Evolutionary conservation across 2,797 vertebrate genomes (phyloP).

Genomic region (Leuciscus waleckii): DNA sequence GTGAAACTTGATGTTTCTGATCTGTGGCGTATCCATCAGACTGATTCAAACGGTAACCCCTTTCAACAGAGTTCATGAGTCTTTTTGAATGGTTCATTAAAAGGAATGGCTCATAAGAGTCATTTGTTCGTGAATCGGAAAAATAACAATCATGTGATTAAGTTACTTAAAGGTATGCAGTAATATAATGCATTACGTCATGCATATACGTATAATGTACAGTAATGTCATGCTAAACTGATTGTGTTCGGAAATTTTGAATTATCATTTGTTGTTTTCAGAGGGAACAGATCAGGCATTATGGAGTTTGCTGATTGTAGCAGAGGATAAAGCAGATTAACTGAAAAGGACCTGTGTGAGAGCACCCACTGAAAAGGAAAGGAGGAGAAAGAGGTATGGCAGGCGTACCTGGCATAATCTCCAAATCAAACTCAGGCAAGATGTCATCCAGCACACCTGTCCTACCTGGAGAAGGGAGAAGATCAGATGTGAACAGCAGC

Average conservation of each 20-base stretch:
- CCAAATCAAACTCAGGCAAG: conserved; percentile 99
- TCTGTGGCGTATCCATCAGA: neutral
- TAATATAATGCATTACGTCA: neutral
- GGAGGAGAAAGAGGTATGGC: conserved; percentile 68
- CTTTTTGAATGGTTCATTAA: neutral
- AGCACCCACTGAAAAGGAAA: conserved; percentile 50
- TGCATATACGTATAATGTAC: neutral
- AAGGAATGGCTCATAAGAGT: neutral
- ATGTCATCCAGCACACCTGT: conserved; percentile 96
- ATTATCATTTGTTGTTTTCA: neutral
- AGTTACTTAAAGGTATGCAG: neutral
- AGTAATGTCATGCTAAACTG: neutral
- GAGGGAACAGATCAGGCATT: neutral
- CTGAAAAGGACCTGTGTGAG: conserved; percentile 51
- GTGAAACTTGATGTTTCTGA: neutral
- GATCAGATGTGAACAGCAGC: conserved; percentile 72
- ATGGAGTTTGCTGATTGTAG: neutral
- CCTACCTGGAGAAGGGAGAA: conserved; percentile 95
- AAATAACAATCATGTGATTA: neutral
- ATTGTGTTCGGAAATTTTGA: neutral
- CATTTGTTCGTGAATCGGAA: neutral
- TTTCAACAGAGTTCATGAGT: neutral
- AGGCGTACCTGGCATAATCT: conserved; percentile 98
- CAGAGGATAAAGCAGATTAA: conserved; percentile 23
- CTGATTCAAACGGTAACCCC: neutral